phyloP scores from a whole-genome alignment of 2,113 vertebrate species.

The Gasterosteus aculeatus region DNA sequence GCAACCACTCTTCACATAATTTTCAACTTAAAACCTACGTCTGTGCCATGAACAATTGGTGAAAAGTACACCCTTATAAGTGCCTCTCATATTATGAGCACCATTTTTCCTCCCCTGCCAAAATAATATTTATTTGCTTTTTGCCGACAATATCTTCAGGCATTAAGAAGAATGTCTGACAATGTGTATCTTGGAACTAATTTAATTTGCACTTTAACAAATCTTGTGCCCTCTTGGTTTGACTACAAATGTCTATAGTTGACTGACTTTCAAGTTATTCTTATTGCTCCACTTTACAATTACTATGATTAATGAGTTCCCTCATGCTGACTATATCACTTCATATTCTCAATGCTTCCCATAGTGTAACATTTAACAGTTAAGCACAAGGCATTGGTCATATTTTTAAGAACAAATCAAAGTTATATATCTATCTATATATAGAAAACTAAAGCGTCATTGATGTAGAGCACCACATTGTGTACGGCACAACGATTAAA shows the following conservation, averaged over 20 bases:
- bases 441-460: slow-evolving; percentile 24
- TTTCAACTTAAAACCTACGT: slow-evolving; percentile 24
- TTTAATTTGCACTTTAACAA: slow-evolving; percentile 78
- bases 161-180: slow-evolving; percentile 78
- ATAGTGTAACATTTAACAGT: slow-evolving; percentile 25
- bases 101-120: slow-evolving; percentile 53
- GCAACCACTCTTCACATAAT: slow-evolving; percentile 29
- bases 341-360: slow-evolving; percentile 40
- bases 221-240: slow-evolving; percentile 58
- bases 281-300: slow-evolving; percentile 36
- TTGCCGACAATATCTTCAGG: slow-evolving; percentile 65
- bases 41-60: slow-evolving; percentile 59
- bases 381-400: slow-evolving; percentile 59
- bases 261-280: slow-evolving; percentile 41
- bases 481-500: slow-evolving; percentile 43
- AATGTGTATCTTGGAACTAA: slow-evolving; percentile 74
- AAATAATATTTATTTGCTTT: slow-evolving; percentile 51
- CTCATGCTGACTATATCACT: slow-evolving; percentile 34
- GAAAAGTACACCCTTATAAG: slow-evolving; percentile 67
- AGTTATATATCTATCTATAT: slow-evolving; percentile 30
- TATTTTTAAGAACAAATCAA: slow-evolving; percentile 38
- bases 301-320: slow-evolving; percentile 27
- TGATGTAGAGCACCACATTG: slow-evolving; percentile 53
- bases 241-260: slow-evolving; percentile 45
- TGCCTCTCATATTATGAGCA: slow-evolving; percentile 74